A percentile compares a stretch with the other conserved stretches of the same genome.
phyloP scores from a whole-genome alignment of 2,113 vertebrate genomes.

The Pterophyllum scalare region DNA sequence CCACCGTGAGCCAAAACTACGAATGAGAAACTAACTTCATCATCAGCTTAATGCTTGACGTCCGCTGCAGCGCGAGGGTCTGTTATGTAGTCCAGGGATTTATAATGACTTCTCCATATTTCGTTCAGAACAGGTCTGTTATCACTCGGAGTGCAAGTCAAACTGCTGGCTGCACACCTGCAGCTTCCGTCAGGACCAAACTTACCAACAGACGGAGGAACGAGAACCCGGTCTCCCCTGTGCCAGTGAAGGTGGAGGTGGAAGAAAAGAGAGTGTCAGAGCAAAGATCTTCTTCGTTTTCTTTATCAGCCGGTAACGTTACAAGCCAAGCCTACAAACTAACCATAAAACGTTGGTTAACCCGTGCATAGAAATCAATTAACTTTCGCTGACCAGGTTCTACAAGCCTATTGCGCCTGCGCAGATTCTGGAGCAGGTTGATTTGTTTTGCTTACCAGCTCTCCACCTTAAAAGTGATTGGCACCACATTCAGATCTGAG shows the following conservation, averaged over 20 bases:
- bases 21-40: conserved; percentile 44
- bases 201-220: conserved; percentile 16
- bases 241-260: conserved; percentile 65
- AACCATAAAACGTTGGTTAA: neutral
- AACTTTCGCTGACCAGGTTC: neutral
- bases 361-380: neutral
- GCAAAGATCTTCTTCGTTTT: neutral
- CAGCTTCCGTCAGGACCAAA: conserved; percentile 45
- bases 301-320: conserved; percentile 34
- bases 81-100: conserved; percentile 12
- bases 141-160: conserved; percentile 13
- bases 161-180: neutral
- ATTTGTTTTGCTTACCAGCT: neutral
- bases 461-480: neutral
- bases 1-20: neutral
- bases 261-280: conserved; percentile 59
- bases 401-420: neutral
- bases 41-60: neutral
- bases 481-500: too few relatives aligned
- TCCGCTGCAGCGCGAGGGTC: neutral
- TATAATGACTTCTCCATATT: conserved; percentile 75
- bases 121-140: conserved; percentile 33
- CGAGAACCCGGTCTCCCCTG: neutral
- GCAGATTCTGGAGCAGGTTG: neutral
- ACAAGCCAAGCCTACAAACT: neutral